A percentile compares a stretch with the other conserved stretches of the same genome.
Evolutionary conservation across 2,797 vertebrate species (phyloP).

Genomic region (Pachyuromys duprasi): DNA sequence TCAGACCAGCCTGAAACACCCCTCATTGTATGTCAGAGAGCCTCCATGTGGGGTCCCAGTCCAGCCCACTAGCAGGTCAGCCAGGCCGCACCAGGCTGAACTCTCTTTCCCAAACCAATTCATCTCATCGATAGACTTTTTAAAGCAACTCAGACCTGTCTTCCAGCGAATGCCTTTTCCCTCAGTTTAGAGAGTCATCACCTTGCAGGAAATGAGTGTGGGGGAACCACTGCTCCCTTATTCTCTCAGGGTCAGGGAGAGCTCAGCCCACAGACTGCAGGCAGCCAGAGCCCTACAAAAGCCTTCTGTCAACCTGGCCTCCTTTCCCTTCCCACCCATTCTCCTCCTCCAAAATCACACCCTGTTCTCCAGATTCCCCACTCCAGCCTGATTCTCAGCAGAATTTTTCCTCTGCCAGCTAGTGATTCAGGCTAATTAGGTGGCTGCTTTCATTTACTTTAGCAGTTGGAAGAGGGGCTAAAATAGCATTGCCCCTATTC

Average conservation of each 20-base stretch:
- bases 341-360: constrained; percentile 50
- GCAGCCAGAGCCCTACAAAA: constrained; percentile 31
- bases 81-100: not conserved
- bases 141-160: constrained; percentile 33
- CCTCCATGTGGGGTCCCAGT: constrained; percentile 43
- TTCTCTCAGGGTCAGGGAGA: constrained; percentile 45
- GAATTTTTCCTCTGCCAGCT: constrained; percentile 80
- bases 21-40: not conserved
- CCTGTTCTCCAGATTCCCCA: constrained; percentile 74
- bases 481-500: constrained; percentile 82
- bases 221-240: constrained; percentile 19
- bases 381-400: constrained; percentile 83
- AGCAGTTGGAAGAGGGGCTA: constrained; percentile 81
- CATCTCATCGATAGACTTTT: constrained; percentile 62
- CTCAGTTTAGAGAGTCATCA: constrained; percentile 52
- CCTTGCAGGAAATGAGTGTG: constrained; percentile 60
- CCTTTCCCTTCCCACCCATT: not conserved
- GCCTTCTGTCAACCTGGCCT: not conserved
- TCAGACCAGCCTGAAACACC: constrained; percentile 9
- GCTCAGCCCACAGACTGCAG: not conserved
- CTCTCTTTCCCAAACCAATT: constrained; percentile 63
- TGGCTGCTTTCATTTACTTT: constrained; percentile 87
- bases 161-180: constrained; percentile 58
- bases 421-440: constrained; percentile 87
- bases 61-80: not conserved